These are phyloP conservation scores for Plagodis dolabraria DNA, from an alignment of 2,888 invertebrate species.

Conservation along the genomic window DNA sequence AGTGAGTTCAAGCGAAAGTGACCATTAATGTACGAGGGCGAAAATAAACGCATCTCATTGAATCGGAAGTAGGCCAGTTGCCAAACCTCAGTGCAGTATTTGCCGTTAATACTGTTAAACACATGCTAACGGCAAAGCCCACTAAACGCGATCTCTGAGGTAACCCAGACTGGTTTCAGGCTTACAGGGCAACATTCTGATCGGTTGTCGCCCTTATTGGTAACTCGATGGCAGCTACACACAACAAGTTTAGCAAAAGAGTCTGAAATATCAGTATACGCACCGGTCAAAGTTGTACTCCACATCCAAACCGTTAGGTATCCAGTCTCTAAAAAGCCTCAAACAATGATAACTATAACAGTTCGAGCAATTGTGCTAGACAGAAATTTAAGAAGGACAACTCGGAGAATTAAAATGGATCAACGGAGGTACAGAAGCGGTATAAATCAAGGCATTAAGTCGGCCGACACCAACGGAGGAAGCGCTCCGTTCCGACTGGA, in stretches of 20 bases:
- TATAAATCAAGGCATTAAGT: slow-evolving; percentile 69
- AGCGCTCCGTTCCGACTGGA: slow-evolving; percentile 46
- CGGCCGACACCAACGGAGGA: slow-evolving; percentile 56
- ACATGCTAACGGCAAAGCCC: slow-evolving; percentile 27
- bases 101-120: slow-evolving; percentile 18
- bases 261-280: too few relatives aligned
- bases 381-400: slow-evolving; percentile 18
- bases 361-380: neutral
- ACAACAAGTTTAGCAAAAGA: too few relatives aligned
- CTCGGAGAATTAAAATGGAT: slow-evolving; percentile 53
- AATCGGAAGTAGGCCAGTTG: slow-evolving; percentile 44
- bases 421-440: slow-evolving; percentile 41
- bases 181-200: slow-evolving; percentile 21
- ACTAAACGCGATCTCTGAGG: slow-evolving; percentile 25
- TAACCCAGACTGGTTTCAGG: slow-evolving; percentile 25
- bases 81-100: slow-evolving; percentile 36
- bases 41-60: slow-evolving; percentile 51
- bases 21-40: slow-evolving; percentile 39
- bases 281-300: too few relatives aligned
- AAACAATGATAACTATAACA: too few relatives aligned
- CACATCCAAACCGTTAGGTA: too few relatives aligned
- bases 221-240: too few relatives aligned
- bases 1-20: slow-evolving; percentile 35
- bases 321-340: too few relatives aligned
- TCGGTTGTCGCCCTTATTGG: neutral